phyloP scores from a whole-genome alignment of 2,797 vertebrate genomes.

The Otolemur crassicaudatus region DNA sequence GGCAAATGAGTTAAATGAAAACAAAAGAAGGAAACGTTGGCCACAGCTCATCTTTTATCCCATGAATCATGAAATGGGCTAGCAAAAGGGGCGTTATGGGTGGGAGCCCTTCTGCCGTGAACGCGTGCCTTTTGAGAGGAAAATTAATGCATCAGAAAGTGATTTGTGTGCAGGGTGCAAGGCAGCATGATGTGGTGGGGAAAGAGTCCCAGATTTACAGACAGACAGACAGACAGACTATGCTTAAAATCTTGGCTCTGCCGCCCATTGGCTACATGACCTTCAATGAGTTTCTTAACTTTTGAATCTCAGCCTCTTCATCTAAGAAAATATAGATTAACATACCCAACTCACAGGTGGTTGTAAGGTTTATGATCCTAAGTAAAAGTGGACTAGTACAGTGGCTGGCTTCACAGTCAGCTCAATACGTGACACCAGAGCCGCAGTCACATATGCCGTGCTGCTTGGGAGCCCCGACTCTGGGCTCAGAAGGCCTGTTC shows the following conservation, averaged over 20 bases:
- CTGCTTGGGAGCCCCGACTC: not conserved
- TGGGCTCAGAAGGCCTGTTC: not conserved
- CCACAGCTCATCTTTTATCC: slow-evolving; percentile 45
- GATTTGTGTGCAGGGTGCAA: not conserved
- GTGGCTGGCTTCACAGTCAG: not conserved
- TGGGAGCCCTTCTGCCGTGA: slow-evolving; percentile 1
- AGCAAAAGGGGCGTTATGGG: not conserved
- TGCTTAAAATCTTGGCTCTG: not conserved
- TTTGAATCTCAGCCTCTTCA: not conserved
- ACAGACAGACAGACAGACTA: not conserved
- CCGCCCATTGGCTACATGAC: not conserved
- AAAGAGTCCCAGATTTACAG: not conserved
- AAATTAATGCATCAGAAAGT: not conserved
- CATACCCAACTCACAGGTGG: not conserved
- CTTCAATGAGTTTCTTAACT: not conserved
- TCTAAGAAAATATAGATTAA: not conserved
- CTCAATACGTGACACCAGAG: not conserved
- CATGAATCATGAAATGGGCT: slow-evolving; percentile 36
- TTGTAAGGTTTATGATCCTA: not conserved
- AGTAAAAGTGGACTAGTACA: not conserved
- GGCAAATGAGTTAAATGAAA: slow-evolving; percentile 13
- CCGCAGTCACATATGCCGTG: too few species aligned
- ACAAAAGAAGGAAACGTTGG: slow-evolving; percentile 35
- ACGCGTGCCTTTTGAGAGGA: slow-evolving; percentile 22
- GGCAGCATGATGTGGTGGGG: not conserved